Evolutionary conservation across 30 jellyfish, hydroid and myxozoan genomes (phyloP).

Genomic region (Aurelia sp.): DNA sequence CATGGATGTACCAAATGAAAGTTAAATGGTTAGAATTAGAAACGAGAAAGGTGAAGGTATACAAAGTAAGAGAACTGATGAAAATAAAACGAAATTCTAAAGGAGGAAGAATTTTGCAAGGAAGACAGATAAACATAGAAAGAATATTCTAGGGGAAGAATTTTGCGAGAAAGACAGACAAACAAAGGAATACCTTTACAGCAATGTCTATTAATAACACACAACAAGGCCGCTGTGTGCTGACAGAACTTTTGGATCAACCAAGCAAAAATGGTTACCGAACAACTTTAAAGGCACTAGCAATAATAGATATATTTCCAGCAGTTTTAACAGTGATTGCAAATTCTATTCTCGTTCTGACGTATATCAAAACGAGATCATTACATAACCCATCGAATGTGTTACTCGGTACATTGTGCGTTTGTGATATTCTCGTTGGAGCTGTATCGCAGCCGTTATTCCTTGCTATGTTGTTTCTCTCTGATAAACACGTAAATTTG

Average conservation of each 20-base stretch:
- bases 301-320: conserved; percentile 4
- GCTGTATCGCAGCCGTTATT: conserved; percentile 12
- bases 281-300: not conserved
- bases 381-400: conserved; percentile 18
- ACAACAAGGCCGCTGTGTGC: not conserved
- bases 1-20: too few relatives aligned
- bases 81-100: too few relatives aligned
- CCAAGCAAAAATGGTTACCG: not conserved
- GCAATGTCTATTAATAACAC: too few relatives aligned
- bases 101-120: too few relatives aligned
- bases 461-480: not conserved
- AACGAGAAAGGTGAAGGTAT: too few relatives aligned
- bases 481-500: not conserved
- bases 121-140: too few relatives aligned
- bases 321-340: conserved; percentile 16
- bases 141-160: too few relatives aligned
- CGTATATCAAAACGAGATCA: not conserved
- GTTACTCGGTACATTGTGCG: conserved; percentile 22
- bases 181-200: too few relatives aligned
- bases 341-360: conserved; percentile 5
- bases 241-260: not conserved
- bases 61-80: too few relatives aligned
- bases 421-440: conserved; percentile 39
- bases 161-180: too few relatives aligned
- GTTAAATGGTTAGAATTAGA: too few relatives aligned